These are phyloP conservation scores for Morbakka virulenta DNA, from an alignment of 30 jellyfish, hydroid and myxozoan species.

Conservation along the genomic window DNA sequence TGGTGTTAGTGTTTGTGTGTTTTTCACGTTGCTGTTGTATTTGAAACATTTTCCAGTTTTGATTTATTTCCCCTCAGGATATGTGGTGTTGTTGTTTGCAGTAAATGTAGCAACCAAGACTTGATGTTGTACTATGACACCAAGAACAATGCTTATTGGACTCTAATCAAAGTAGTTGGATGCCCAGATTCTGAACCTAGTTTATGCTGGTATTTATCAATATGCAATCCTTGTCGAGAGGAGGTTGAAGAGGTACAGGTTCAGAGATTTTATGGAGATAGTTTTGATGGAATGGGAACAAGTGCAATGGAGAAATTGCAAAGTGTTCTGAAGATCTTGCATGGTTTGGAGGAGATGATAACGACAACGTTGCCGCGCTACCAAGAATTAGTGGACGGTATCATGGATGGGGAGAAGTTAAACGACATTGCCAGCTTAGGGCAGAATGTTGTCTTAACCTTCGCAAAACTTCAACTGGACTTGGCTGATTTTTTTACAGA, in stretches of 20 bases:
- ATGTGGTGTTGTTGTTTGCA: slow-evolving; percentile 83
- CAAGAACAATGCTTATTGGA: slow-evolving; percentile 39
- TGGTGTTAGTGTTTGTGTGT: too few species aligned
- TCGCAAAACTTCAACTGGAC: slow-evolving; percentile 85
- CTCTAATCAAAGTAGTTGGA: slow-evolving; percentile 80
- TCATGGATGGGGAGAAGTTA: slow-evolving; percentile 26
- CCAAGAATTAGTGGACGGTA: slow-evolving; percentile 79
- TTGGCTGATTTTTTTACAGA: slow-evolving; percentile 63
- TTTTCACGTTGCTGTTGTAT: too few species aligned
- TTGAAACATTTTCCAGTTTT: too few species aligned
- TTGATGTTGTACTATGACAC: slow-evolving; percentile 62
- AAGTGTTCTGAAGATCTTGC: slow-evolving; percentile 14
- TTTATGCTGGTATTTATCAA: slow-evolving; percentile 59
- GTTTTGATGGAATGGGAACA: neutral
- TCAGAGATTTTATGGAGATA: neutral
- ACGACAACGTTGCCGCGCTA: slow-evolving; percentile 44
- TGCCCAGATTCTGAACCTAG: slow-evolving; percentile 93
- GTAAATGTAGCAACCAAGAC: slow-evolving; percentile 64
- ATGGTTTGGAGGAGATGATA: slow-evolving; percentile 27
- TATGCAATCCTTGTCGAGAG: slow-evolving; percentile 72
- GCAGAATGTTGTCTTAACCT: slow-evolving; percentile 28
- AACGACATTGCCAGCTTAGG: slow-evolving; percentile 49
- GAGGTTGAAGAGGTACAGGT: slow-evolving; percentile 84
- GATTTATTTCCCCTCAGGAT: too few species aligned
- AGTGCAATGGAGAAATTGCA: neutral